phyloP scores from a whole-genome alignment of 2,797 vertebrate genomes.

The Anabacerthia variegaticeps region DNA sequence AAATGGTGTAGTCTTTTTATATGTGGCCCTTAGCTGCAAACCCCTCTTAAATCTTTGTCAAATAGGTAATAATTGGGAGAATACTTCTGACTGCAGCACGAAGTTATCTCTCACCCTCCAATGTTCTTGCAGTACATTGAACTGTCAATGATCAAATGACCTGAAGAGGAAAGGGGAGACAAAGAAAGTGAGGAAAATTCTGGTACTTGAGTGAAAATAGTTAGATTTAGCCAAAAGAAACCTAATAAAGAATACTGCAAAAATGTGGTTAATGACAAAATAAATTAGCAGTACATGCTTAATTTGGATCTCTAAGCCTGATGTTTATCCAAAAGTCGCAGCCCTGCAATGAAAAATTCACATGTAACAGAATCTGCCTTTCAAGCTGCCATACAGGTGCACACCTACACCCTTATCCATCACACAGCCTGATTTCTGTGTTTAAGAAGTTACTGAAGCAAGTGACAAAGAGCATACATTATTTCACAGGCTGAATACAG shows the following conservation, averaged over 20 bases:
- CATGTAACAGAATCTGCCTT: background rate
- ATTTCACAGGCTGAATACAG: background rate
- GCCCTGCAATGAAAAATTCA: background rate
- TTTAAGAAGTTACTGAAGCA: slow-evolving; percentile 25
- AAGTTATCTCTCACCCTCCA: background rate
- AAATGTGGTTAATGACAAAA: background rate
- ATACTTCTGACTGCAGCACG: background rate
- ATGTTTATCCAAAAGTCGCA: background rate
- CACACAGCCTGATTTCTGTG: background rate
- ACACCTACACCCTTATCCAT: background rate
- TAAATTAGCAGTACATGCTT: background rate
- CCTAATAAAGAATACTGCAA: background rate
- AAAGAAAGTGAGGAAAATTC: slow-evolving; percentile 14
- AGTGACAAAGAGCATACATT: background rate
- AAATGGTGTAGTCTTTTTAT: background rate
- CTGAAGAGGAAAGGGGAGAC: background rate
- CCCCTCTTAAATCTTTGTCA: slow-evolving; percentile 48
- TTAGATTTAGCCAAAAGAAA: background rate
- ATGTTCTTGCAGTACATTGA: background rate
- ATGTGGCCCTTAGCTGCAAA: background rate
- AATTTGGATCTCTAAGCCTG: background rate
- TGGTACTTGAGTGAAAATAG: background rate
- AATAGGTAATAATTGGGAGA: slow-evolving; percentile 11
- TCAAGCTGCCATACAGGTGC: background rate
- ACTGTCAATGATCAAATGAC: slow-evolving; percentile 33